Percentiles rank a stretch among this genome's conserved stretches.
Conservation (phyloP, 2,888 invertebrate species). For the Drosophila hawaiiensis region DNA sequence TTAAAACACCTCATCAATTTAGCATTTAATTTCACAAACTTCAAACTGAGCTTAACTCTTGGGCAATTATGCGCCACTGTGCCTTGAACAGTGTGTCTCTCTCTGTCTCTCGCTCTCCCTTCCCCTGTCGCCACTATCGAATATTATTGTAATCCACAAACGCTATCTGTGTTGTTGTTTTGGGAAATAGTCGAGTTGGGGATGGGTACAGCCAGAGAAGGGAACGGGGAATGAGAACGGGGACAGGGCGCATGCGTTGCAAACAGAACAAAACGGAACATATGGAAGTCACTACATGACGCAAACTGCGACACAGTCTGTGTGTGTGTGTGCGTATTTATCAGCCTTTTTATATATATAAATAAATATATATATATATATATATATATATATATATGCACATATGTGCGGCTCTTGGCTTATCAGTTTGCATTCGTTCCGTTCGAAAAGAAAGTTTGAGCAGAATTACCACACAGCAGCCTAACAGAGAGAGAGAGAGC, state of each 20-base stretch:
- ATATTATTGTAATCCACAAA: constrained; percentile 67
- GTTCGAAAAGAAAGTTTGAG: constrained; percentile 29
- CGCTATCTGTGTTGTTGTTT: constrained; percentile 53
- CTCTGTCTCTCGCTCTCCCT: background rate
- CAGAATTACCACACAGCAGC: constrained; percentile 42
- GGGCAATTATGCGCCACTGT: constrained; percentile 55
- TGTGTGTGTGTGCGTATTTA: constrained; percentile 26
- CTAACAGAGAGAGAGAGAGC: background rate
- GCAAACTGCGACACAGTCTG: constrained; percentile 18
- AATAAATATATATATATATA: background rate
- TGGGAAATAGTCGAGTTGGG: constrained; percentile 24
- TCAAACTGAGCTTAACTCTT: background rate
- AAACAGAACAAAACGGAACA: constrained; percentile 35
- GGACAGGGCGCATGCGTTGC: constrained; percentile 55
- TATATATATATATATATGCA: background rate
- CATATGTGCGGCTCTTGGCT: constrained; percentile 32
- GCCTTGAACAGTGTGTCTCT: constrained; percentile 30
- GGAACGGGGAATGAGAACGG: constrained; percentile 2
- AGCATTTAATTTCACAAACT: background rate
- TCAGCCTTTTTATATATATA: constrained; percentile 25
- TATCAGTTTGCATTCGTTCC: constrained; percentile 64
- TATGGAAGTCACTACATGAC: constrained; percentile 37
- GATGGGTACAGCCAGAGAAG: constrained; percentile 12
- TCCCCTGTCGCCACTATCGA: constrained; percentile 18
- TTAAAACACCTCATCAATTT: constrained; percentile 17